A percentile compares a stretch with the other conserved stretches of the same genome.
Conservation (phyloP, 1,140 invertebrate genomes). For the Solenopsis invicta region DNA sequence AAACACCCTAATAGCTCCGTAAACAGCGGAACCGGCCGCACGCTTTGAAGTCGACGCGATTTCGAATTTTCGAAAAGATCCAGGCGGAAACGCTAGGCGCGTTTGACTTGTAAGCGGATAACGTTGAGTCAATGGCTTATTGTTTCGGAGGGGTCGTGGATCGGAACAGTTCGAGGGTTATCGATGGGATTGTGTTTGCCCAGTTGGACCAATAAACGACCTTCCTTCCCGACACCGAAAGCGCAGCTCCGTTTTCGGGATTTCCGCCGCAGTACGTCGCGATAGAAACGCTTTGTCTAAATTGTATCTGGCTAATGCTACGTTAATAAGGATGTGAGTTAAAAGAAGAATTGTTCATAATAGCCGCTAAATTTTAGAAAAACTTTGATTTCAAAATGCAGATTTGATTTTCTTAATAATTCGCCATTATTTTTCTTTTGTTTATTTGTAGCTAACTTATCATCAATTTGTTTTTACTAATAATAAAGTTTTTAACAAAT, state of each 20-base stretch:
- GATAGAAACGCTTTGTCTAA: slow-evolving; percentile 34
- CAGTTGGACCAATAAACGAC: slow-evolving; percentile 82
- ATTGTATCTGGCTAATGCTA: slow-evolving; percentile 18
- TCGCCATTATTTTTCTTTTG: slow-evolving; percentile 16
- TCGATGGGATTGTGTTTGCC: slow-evolving; percentile 83
- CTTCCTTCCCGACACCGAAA: slow-evolving; percentile 49
- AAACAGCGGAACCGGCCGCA: slow-evolving; percentile 78
- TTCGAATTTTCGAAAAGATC: slow-evolving; percentile 82
- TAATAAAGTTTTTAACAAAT: neutral
- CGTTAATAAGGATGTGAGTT: slow-evolving; percentile 33
- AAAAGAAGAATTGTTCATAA: slow-evolving; percentile 57
- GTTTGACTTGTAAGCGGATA: slow-evolving; percentile 87
- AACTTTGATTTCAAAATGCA: slow-evolving; percentile 36
- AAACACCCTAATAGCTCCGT: slow-evolving; percentile 86
- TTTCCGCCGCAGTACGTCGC: slow-evolving; percentile 40
- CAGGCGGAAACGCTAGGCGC: slow-evolving; percentile 77
- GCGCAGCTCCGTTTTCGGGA: slow-evolving; percentile 61
- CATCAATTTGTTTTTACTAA: neutral
- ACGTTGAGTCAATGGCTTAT: slow-evolving; percentile 86
- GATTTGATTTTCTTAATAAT: slow-evolving; percentile 48
- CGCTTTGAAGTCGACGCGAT: slow-evolving; percentile 83
- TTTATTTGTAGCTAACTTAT: neutral
- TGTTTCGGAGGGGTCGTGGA: slow-evolving; percentile 80
- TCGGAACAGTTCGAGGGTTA: slow-evolving; percentile 76
- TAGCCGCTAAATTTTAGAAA: slow-evolving; percentile 53